Base-by-base conservation (phyloP, 1,140 invertebrate species). In the Psix sp. region DNA sequence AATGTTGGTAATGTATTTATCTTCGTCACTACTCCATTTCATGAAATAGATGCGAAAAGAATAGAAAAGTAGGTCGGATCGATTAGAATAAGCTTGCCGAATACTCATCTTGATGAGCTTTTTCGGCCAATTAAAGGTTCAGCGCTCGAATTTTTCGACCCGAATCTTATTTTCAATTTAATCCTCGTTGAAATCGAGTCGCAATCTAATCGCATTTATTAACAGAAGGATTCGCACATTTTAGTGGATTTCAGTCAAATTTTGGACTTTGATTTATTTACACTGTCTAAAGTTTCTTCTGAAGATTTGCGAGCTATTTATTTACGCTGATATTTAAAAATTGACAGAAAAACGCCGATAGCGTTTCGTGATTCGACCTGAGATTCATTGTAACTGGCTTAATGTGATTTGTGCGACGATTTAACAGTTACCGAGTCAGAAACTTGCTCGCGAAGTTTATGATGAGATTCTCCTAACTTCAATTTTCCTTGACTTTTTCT, bases 51-150 rank as follows among this genome's bases (percentile, higher is more conserved):
- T 65, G 62, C 70, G 75, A 70, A 57, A 42, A 10, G 59, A 72
- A 71, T 71, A 65, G 49, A 74, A 74, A 79, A 77, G 74, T 76
- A 70, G 75, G 75, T 77, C 75, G 67, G 29, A 66, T 74, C 73
- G 73, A 79, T 76, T 63, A 68, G 51, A 65, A 68, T 59, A 59
- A 65, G 35, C 59, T 68, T 39, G 63, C 35, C 42, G 48, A 56
- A 45, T 66, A 35, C 21, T 65, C 54, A 63, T 71, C 66, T 52
- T 62, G 60, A 66, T 65, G 65, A 52, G 20, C 38, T 51, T 63
- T 74, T 67, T 66, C 39, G 51, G 51, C 70, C 62, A 48, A 54
- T 66, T 46, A 57, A 48, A 5, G 16, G 35, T 45, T 59, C 13
- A 36, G 10, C 33, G 13, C 24, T 46, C 35, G 0, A 49, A 57